These are phyloP conservation scores for Drosophila santomea DNA, from an alignment of 1,140 invertebrate genomes.

Conservation along the genomic window DNA sequence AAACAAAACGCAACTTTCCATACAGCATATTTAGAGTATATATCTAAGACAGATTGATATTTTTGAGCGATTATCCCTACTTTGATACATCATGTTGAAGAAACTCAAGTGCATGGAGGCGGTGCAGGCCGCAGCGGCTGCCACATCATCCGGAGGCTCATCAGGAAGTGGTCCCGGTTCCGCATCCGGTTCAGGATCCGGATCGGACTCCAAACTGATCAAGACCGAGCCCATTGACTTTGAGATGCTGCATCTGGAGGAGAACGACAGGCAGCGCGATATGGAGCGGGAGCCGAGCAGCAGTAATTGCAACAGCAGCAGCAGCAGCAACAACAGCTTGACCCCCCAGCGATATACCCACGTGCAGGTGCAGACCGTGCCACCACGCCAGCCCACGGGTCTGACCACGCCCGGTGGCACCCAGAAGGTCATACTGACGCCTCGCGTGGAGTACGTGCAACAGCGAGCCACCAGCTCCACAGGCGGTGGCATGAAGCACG, in stretches of 20 bases:
- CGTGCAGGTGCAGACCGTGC: conserved; percentile 77
- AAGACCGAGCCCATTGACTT: conserved; percentile 80
- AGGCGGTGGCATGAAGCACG: conserved; percentile 48
- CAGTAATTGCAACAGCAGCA: conserved; percentile 3
- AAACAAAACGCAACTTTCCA: conserved; percentile 35
- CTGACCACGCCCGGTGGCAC: conserved; percentile 65
- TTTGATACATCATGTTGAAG: conserved; percentile 67
- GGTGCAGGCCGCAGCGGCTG: conserved; percentile 61
- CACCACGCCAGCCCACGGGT: conserved; percentile 68
- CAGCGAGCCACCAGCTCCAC: conserved; percentile 53
- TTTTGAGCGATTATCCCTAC: conserved; percentile 33
- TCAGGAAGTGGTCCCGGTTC: not conserved
- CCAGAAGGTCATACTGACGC: conserved; percentile 80
- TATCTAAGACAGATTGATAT: conserved; percentile 47
- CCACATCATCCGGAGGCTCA: conserved; percentile 7
- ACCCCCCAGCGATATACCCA: conserved; percentile 68
- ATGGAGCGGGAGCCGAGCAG: conserved; percentile 16
- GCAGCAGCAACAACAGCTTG: not conserved
- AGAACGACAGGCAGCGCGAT: conserved; percentile 38
- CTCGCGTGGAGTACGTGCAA: conserved; percentile 74
- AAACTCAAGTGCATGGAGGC: conserved; percentile 81
- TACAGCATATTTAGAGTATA: conserved; percentile 29
- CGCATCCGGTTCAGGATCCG: not conserved
- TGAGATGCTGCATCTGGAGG: conserved; percentile 76
- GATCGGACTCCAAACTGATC: conserved; percentile 54